These are phyloP conservation scores for Siniperca obscura DNA, from an alignment of 2,797 vertebrate species.

Conservation along the genomic window DNA sequence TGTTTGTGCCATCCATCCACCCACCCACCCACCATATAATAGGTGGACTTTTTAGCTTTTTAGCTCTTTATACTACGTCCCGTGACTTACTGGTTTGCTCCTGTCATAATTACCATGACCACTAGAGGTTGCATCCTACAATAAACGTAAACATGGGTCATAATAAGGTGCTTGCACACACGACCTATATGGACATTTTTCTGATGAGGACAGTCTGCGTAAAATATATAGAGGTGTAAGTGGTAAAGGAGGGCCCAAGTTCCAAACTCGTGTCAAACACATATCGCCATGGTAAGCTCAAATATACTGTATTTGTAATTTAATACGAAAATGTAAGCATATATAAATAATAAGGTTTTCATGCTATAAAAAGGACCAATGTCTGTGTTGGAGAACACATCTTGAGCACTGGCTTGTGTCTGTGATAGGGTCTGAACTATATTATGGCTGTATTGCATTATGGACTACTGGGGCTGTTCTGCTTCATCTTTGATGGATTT, in stretches of 20 bases:
- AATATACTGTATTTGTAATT: constrained; percentile 31
- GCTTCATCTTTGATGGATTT: constrained; percentile 60
- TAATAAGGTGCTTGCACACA: too few relatives aligned
- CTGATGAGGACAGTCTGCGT: too few relatives aligned
- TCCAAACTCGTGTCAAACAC: constrained; percentile 45
- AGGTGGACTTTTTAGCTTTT: too few relatives aligned
- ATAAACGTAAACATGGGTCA: too few relatives aligned
- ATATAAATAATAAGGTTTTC: constrained; percentile 17
- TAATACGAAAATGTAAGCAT: constrained; percentile 26
- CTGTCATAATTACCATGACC: too few relatives aligned
- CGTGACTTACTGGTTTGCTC: too few relatives aligned
- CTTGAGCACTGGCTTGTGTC: constrained; percentile 23
- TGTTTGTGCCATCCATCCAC: too few relatives aligned
- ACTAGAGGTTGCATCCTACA: too few relatives aligned
- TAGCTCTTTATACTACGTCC: too few relatives aligned
- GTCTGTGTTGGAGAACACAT: constrained; percentile 29
- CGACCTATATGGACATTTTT: too few relatives aligned
- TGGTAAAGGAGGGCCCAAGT: constrained; percentile 30
- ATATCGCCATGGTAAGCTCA: not conserved
- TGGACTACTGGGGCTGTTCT: constrained; percentile 43
- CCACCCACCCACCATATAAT: too few relatives aligned
- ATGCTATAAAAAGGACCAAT: constrained; percentile 15
- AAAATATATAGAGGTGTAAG: constrained; percentile 57
- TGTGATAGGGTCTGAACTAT: constrained; percentile 44
- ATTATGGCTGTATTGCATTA: constrained; percentile 62